phyloP scores from a whole-genome alignment of 2,888 invertebrate species.

The Drosophila ezoana region DNA sequence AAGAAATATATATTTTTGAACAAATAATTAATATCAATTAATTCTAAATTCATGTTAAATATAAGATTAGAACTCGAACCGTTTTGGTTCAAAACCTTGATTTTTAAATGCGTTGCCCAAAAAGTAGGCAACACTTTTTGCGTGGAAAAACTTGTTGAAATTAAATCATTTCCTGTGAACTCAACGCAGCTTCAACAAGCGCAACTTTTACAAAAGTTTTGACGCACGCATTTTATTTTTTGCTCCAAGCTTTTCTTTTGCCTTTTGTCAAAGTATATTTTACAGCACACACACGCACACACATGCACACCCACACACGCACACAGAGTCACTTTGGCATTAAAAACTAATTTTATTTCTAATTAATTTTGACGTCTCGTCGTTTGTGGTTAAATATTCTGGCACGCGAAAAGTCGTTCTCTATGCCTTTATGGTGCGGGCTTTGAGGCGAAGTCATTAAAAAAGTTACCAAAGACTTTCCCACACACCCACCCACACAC shows the following conservation, averaged over 20 bases:
- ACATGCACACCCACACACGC: not conserved
- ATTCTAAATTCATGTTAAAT: too few relatives aligned
- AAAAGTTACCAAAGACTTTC: conserved; percentile 76
- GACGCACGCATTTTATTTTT: conserved; percentile 45
- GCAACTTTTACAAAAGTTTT: conserved; percentile 70
- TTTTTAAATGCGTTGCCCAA: not conserved
- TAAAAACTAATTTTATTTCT: conserved; percentile 81
- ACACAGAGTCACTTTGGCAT: conserved; percentile 55
- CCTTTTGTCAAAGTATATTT: conserved; percentile 61
- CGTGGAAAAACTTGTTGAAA: conserved; percentile 48
- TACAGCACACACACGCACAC: conserved; percentile 24
- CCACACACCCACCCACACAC: conserved; percentile 18
- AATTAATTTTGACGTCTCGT: conserved; percentile 80
- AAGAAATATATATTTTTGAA: too few relatives aligned
- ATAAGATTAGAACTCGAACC: too few relatives aligned
- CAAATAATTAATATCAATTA: too few relatives aligned
- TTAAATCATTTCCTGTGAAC: conserved; percentile 69
- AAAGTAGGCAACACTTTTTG: conserved; percentile 41
- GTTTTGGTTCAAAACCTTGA: too few relatives aligned
- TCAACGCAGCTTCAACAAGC: conserved; percentile 35
- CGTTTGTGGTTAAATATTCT: conserved; percentile 79
- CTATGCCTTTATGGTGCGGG: conserved; percentile 44
- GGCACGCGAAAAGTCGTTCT: conserved; percentile 68
- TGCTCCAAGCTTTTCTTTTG: conserved; percentile 35
- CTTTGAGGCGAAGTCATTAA: conserved; percentile 70